These are phyloP conservation scores for Mactra quadrangularis DNA, from an alignment of 1,140 invertebrate species.

Conservation along the genomic window DNA sequence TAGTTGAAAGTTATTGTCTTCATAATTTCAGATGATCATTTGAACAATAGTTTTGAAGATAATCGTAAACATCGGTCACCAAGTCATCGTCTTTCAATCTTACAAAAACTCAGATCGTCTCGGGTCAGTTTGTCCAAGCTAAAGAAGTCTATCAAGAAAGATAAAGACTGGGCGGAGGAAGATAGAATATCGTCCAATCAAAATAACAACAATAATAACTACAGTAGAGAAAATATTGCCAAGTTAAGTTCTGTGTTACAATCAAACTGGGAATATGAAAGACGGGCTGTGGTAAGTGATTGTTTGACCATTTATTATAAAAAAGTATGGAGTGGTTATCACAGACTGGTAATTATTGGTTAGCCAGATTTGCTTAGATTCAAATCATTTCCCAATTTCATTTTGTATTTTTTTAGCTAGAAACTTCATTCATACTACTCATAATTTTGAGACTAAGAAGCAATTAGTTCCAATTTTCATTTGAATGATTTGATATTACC, in stretches of 20 bases:
- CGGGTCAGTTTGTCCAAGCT: slow-evolving; percentile 56
- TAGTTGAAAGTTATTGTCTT: no score
- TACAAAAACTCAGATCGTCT: slow-evolving; percentile 70
- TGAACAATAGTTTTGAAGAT: slow-evolving; percentile 60
- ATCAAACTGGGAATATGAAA: neutral
- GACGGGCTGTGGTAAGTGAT: neutral
- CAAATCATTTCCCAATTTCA: no score
- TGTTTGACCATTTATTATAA: no score
- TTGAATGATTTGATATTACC: no score
- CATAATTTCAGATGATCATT: slow-evolving; percentile 35
- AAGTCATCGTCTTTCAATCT: slow-evolving; percentile 67
- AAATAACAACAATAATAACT: slow-evolving; percentile 32
- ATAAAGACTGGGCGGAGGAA: neutral
- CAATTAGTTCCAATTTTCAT: no score
- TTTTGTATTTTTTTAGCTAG: no score
- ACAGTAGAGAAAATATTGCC: slow-evolving; percentile 18
- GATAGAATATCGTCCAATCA: slow-evolving; percentile 9
- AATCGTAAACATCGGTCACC: slow-evolving; percentile 69
- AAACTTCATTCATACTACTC: no score
- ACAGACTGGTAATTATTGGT: no score
- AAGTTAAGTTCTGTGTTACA: slow-evolving; percentile 5
- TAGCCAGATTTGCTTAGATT: no score
- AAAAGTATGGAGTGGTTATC: no score
- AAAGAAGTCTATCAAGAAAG: slow-evolving; percentile 58
- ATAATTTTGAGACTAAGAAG: no score